Base-by-base conservation (phyloP, 2,888 invertebrate genomes). In the Phaonia tiefii region DNA sequence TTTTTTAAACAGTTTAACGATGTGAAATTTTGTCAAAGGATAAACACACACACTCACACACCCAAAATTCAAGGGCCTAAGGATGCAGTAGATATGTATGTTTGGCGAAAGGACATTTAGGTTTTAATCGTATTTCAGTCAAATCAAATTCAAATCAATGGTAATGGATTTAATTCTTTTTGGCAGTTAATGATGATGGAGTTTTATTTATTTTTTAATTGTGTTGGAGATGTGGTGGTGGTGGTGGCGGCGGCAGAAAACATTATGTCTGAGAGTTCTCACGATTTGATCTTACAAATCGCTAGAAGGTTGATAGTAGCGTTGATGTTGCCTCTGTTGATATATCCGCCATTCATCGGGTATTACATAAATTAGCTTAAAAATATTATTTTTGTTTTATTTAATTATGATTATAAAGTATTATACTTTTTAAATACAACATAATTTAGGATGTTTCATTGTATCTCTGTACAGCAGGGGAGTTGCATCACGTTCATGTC, bases 281-380 rank as follows among this genome's bases (percentile, higher is more conserved):
- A 79, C 80, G 49, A 56, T 71, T 70, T 20, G 54, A 63, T n/a
- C 82, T 86, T 90, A 90, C 81, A 90, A 86, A 85, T 90, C 90
- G 87, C 91, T 91, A 87, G 91, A 90, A 84, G 90, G 91, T 85
- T 91, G 90, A 87, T 87, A 88, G 87, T 89, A 89, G 83, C 89
- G 89, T 85, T 89, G 90, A 83, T 89, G 89, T 84, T 90, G 89
- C 83, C 89, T 88, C 85, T 90, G 91, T 84, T 91, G 90, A 86
- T 90, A 90, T 84, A 90, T 90, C 88, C 90, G 89, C 90, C 90
- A 90, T 88, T 91, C 91, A 84, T 90, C 90, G 86, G 91, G 91
- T 86, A 91, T 90, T 85, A 90, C 89, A 88, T 91, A 91, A 86
- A 90, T 89, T 84, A 91, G 90, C 91, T 91, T 84, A 77, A 83